These are phyloP conservation scores for Australoheros scitulus DNA, from an alignment of 2,113 vertebrate species.

Conservation along the genomic window DNA sequence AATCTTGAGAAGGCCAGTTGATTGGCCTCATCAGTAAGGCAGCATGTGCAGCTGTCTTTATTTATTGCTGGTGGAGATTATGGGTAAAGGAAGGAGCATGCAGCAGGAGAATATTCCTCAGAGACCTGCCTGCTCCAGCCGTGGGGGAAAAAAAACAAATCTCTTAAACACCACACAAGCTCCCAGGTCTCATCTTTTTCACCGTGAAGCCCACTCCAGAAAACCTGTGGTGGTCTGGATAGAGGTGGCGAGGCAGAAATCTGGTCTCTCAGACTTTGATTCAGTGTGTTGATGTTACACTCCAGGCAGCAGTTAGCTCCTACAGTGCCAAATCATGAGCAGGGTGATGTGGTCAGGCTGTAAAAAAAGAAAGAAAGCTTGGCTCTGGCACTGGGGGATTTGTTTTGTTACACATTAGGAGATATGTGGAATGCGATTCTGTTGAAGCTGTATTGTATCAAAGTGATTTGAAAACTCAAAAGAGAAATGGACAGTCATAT, in stretches of 20 bases:
- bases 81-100: conserved; percentile 40
- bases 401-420: neutral
- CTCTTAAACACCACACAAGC: conserved; percentile 8
- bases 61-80: conserved; percentile 82
- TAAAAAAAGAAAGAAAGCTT: neutral
- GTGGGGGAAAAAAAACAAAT: neutral
- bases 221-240: conserved; percentile 10
- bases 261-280: neutral
- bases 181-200: conserved; percentile 13
- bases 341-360: neutral
- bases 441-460: neutral
- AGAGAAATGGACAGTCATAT: neutral
- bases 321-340: conserved; percentile 9
- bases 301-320: neutral
- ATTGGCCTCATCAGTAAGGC: conserved; percentile 80
- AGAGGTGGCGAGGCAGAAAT: conserved; percentile 11
- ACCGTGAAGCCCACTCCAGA: conserved; percentile 2
- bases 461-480: neutral
- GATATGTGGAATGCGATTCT: neutral
- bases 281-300: conserved; percentile 6
- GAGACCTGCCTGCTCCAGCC: conserved; percentile 4
- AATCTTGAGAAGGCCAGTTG: conserved; percentile 87
- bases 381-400: neutral
- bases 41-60: conserved; percentile 87
- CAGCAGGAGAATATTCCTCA: conserved; percentile 14